Conservation (phyloP, 2,113 vertebrate species). For the Solenodon paradoxus region DNA sequence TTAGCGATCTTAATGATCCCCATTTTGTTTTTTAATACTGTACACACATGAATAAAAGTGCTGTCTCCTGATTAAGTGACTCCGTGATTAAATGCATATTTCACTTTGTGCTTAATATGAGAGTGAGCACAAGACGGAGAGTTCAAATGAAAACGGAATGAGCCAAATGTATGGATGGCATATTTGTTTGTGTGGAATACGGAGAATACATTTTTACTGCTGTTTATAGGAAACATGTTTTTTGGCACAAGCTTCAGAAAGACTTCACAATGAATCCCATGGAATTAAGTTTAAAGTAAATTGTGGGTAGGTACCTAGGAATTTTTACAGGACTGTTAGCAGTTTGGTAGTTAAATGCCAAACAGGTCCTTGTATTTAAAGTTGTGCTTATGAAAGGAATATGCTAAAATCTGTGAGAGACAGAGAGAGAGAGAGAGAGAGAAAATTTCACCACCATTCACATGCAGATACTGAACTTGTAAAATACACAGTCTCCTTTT, state of each 20-base stretch:
- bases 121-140: background rate
- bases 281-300: conserved; percentile 39
- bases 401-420: background rate
- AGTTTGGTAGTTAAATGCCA: background rate
- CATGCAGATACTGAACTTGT: background rate
- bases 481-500: background rate
- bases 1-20: background rate
- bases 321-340: background rate
- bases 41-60: conserved; percentile 39
- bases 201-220: conserved; percentile 48
- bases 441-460: background rate
- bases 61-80: background rate
- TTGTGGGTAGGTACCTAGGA: conserved; percentile 22
- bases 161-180: background rate
- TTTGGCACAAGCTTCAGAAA: conserved; percentile 72
- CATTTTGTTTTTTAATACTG: conserved; percentile 44
- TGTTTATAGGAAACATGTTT: conserved; percentile 66
- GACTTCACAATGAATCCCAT: conserved; percentile 21
- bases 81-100: conserved; percentile 1
- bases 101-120: background rate
- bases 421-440: no score
- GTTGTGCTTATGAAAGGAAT: background rate
- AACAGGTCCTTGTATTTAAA: background rate
- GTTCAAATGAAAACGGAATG: background rate
- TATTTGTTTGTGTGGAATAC: conserved; percentile 11